These are phyloP conservation scores for Caenorhabditis sp. DNA, from an alignment of 2,888 invertebrate genomes.

Conservation along the genomic window DNA sequence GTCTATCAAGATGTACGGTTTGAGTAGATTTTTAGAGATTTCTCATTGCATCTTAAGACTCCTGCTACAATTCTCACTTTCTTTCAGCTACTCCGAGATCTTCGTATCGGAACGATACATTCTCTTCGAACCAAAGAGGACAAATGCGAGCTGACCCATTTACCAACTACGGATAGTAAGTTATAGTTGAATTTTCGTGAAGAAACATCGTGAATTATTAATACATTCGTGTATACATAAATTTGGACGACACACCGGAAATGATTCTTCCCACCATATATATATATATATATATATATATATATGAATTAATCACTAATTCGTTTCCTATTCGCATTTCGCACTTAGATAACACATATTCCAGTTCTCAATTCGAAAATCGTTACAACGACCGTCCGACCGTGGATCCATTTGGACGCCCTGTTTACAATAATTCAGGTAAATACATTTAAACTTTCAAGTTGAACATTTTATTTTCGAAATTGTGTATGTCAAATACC, in stretches of 20 bases:
- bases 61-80: conserved; percentile 5
- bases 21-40: too few relatives aligned
- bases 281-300: too few relatives aligned
- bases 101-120: conserved; percentile 36
- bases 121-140: conserved; percentile 18
- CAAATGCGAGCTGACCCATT: conserved; percentile 28
- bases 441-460: too few relatives aligned
- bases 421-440: conserved; percentile 34
- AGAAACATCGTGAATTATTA: not conserved
- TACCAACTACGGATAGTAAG: conserved; percentile 54
- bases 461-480: too few relatives aligned
- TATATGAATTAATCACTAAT: conserved; percentile 10
- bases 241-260: conserved; percentile 26
- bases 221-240: not conserved
- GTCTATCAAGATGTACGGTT: not conserved
- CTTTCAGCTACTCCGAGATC: conserved; percentile 25
- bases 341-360: not conserved
- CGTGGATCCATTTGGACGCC: conserved; percentile 59
- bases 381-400: conserved; percentile 29
- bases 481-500: too few relatives aligned
- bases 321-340: conserved; percentile 37
- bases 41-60: too few relatives aligned
- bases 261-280: too few relatives aligned
- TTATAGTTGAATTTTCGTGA: not conserved
- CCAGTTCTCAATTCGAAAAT: conserved; percentile 40